Percentiles rank a stretch among this genome's conserved stretches.
Evolutionary conservation across 2,113 vertebrate genomes (phyloP).

Genomic region (Microcebus griseorufus): DNA sequence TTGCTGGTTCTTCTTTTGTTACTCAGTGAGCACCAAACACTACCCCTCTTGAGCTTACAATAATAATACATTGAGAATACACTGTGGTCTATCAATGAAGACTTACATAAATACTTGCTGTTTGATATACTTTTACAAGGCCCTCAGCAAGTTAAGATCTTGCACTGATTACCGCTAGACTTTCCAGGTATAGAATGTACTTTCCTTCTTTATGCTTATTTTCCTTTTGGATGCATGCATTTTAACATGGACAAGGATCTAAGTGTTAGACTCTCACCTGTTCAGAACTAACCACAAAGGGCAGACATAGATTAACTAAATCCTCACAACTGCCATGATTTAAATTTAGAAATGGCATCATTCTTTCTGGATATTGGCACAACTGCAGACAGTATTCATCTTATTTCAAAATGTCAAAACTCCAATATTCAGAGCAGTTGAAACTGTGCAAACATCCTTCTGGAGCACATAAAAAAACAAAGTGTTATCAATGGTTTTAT

Average conservation of each 20-base stretch:
- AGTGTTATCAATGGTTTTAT: neutral
- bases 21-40: neutral
- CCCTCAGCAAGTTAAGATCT: neutral
- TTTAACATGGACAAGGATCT: neutral
- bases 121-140: neutral
- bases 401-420: conserved; percentile 46
- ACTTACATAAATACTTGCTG: neutral
- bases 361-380: conserved; percentile 5
- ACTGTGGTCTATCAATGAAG: neutral
- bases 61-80: neutral
- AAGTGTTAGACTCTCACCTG: neutral
- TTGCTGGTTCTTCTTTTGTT: neutral
- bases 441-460: neutral
- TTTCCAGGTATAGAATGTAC: neutral
- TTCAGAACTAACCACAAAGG: neutral
- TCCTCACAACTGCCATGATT: neutral
- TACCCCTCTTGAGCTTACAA: neutral
- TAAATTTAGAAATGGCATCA: neutral
- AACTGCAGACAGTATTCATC: neutral
- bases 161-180: neutral
- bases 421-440: neutral
- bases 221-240: neutral
- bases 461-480: neutral
- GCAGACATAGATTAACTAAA: neutral
- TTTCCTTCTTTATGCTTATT: neutral